Percentiles rank a stretch among this genome's conserved stretches.
phyloP scores from a whole-genome alignment of 2,888 invertebrate species.

The Parnassius mnemosyne region DNA sequence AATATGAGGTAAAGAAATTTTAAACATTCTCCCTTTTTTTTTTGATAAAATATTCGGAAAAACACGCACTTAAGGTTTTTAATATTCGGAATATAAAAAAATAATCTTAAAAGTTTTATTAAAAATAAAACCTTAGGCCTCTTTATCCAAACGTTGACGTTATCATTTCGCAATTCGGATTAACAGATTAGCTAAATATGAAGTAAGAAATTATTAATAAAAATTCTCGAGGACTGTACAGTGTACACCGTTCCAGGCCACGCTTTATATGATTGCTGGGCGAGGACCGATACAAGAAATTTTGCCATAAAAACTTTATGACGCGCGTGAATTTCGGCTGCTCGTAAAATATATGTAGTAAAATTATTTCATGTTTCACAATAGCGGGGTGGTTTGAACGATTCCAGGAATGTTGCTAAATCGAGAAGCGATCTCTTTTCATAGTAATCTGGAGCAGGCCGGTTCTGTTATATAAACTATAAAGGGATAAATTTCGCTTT shows the following conservation, averaged over 20 bases:
- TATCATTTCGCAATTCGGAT: conserved; percentile 20
- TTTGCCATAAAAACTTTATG: conserved; percentile 43
- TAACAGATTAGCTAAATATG: conserved; percentile 25
- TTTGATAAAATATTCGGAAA: no score
- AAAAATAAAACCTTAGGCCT: conserved; percentile 7
- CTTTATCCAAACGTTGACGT: conserved; percentile 19
- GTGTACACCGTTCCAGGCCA: neutral
- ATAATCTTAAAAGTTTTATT: no score
- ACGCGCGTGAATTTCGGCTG: conserved; percentile 18
- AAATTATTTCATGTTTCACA: conserved; percentile 53
- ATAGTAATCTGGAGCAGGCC: no score
- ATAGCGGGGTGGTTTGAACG: conserved; percentile 30
- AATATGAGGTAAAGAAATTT: no score
- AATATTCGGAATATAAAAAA: no score
- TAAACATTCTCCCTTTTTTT: no score
- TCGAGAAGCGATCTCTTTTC: conserved; percentile 7
- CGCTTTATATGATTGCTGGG: conserved; percentile 5
- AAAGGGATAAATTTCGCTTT: neutral
- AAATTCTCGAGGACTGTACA: conserved; percentile 5
- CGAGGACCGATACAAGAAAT: conserved; percentile 30
- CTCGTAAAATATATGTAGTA: conserved; percentile 53
- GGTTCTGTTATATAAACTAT: neutral
- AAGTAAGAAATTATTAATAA: conserved; percentile 24
- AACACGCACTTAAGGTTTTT: no score
- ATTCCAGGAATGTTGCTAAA: conserved; percentile 21